These are phyloP conservation scores for Atherix ibis DNA, from an alignment of 2,888 invertebrate genomes.

Conservation along the genomic window DNA sequence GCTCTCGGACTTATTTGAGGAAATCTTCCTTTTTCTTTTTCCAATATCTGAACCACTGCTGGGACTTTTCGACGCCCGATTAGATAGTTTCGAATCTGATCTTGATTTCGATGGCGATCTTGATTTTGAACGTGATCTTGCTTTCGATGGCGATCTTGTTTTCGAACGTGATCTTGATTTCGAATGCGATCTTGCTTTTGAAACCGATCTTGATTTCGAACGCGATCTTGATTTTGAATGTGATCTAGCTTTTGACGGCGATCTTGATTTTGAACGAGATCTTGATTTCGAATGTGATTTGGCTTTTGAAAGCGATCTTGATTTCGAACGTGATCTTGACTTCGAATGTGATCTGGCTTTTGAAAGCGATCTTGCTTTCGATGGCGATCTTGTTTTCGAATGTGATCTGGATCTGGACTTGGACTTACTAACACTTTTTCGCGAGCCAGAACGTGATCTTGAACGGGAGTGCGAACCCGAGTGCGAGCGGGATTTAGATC, in stretches of 20 bases:
- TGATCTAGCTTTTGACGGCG: neutral
- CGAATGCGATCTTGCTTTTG: conserved; percentile 13
- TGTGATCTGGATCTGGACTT: conserved; percentile 12
- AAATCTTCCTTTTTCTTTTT: conserved; percentile 28
- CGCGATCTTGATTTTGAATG: conserved; percentile 6
- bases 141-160: conserved; percentile 14
- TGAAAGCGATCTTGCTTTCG: conserved; percentile 5
- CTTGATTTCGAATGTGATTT: conserved; percentile 15
- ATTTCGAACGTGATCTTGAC: conserved; percentile 5
- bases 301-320: conserved; percentile 8
- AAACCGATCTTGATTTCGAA: conserved; percentile 3
- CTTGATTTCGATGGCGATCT: conserved; percentile 11
- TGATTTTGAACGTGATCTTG: conserved; percentile 13
- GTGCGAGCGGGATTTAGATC: conserved; percentile 29
- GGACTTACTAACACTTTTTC: too few relatives aligned
- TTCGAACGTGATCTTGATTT: conserved; percentile 14
- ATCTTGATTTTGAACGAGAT: conserved; percentile 11
- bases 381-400: conserved; percentile 14
- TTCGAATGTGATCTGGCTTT: neutral
- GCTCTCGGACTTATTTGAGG: conserved; percentile 37
- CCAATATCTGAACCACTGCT: conserved; percentile 25
- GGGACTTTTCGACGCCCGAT: conserved; percentile 16
- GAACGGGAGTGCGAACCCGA: conserved; percentile 21
- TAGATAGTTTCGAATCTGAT: too few relatives aligned
- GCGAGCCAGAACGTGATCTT: conserved; percentile 8